Percentiles rank a stretch among this genome's conserved stretches.
Conservation (phyloP, 2,113 vertebrate genomes). For the Mus spicilegus region DNA sequence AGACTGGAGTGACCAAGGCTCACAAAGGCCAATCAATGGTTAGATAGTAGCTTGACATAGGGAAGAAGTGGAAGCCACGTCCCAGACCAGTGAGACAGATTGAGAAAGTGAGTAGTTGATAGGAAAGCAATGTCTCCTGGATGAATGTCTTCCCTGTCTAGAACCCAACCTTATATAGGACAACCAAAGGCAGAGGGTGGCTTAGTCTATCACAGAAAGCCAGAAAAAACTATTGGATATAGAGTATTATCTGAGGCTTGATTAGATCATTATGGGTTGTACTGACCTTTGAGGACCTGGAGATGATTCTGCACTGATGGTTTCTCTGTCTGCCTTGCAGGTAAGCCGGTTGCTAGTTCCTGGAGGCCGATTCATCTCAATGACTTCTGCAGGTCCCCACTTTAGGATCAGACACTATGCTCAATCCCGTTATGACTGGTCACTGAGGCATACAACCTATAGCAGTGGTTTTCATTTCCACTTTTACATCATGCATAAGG, state of each 20-base stretch:
- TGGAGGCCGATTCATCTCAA: conserved; percentile 92
- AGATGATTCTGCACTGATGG: neutral
- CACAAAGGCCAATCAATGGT: neutral
- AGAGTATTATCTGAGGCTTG: neutral
- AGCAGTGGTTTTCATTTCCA: conserved; percentile 92
- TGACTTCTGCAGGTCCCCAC: conserved; percentile 93
- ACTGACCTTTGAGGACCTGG: conserved; percentile 42
- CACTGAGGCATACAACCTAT: conserved; percentile 88
- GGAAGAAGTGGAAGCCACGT: conserved; percentile 5
- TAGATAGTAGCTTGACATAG: conserved; percentile 33
- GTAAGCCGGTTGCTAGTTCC: conserved; percentile 92
- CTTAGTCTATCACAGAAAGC: neutral
- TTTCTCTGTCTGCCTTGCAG: conserved; percentile 83
- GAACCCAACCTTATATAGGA: neutral
- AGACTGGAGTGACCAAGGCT: neutral
- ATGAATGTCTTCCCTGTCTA: neutral
- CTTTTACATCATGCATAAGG: conserved; percentile 93
- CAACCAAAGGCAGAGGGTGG: neutral
- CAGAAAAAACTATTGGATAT: neutral
- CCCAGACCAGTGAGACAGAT: neutral
- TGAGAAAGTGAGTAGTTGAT: neutral
- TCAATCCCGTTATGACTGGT: conserved; percentile 90
- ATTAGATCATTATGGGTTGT: conserved; percentile 20
- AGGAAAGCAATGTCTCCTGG: neutral
- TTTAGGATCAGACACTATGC: conserved; percentile 94